These are phyloP conservation scores for Galagoides demidoff DNA, from an alignment of 2,797 vertebrate species.

Conservation along the genomic window DNA sequence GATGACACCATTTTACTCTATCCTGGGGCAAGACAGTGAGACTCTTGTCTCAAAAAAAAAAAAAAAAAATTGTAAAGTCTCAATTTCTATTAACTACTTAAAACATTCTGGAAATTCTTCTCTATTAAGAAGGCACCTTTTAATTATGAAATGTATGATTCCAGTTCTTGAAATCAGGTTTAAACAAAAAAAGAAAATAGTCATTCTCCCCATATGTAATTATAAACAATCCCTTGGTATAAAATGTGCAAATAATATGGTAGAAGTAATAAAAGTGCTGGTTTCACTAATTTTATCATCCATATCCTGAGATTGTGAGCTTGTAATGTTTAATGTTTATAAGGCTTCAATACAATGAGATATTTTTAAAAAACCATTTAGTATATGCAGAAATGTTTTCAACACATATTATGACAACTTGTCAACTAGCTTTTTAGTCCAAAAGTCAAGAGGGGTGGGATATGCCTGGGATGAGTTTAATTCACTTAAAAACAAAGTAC, in stretches of 20 bases:
- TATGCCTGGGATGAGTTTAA: not conserved
- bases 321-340: not conserved
- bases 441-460: not conserved
- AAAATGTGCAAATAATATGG: not conserved
- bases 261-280: not conserved
- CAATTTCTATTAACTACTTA: slow-evolving; percentile 6
- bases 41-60: not conserved
- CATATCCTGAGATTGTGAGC: not conserved
- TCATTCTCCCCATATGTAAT: not conserved
- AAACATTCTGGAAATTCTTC: slow-evolving; percentile 40
- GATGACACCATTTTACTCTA: no score
- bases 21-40: no score
- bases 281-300: not conserved
- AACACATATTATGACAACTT: not conserved
- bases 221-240: not conserved
- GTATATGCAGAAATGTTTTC: not conserved
- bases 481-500: not conserved
- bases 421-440: not conserved
- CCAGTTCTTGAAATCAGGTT: not conserved
- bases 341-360: not conserved
- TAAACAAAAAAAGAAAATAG: slow-evolving; percentile 27
- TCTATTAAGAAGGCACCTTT: slow-evolving; percentile 14
- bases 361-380: no score
- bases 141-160: not conserved
- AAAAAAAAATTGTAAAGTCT: not conserved